phyloP scores from a whole-genome alignment of 2,113 vertebrate genomes.

The Ptilonorhynchus violaceus region DNA sequence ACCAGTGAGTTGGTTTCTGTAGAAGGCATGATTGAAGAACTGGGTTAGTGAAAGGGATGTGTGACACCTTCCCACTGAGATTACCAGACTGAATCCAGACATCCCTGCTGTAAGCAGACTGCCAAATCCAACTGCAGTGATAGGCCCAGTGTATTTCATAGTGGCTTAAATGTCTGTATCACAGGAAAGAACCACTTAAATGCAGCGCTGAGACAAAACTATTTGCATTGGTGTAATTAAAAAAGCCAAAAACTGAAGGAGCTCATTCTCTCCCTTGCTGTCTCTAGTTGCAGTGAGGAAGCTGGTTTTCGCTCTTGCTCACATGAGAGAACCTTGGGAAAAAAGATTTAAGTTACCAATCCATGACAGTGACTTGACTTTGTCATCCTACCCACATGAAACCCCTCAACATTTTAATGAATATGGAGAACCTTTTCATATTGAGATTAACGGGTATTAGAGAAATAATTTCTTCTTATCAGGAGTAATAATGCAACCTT shows the following conservation, averaged over 20 bases:
- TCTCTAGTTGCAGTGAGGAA: background rate
- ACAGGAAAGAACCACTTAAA: background rate
- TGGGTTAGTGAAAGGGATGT: background rate
- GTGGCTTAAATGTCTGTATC: background rate
- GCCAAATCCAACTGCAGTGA: background rate
- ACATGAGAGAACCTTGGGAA: background rate
- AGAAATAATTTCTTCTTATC: background rate
- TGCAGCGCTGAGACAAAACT: background rate
- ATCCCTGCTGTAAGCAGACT: background rate
- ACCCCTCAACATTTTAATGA: background rate
- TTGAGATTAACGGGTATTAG: background rate
- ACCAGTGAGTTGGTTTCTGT: background rate
- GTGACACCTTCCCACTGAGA: background rate
- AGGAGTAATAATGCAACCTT: background rate
- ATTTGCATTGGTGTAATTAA: background rate
- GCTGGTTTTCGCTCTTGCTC: background rate
- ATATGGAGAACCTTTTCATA: background rate
- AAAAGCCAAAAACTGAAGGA: background rate
- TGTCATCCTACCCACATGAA: background rate
- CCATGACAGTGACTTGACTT: background rate
- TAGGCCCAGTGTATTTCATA: background rate
- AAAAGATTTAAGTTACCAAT: background rate
- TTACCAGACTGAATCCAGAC: background rate
- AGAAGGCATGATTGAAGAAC: background rate
- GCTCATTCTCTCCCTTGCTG: background rate